Conservation (phyloP, 2,797 vertebrate genomes). For the Dendrocincla tyrannina region DNA sequence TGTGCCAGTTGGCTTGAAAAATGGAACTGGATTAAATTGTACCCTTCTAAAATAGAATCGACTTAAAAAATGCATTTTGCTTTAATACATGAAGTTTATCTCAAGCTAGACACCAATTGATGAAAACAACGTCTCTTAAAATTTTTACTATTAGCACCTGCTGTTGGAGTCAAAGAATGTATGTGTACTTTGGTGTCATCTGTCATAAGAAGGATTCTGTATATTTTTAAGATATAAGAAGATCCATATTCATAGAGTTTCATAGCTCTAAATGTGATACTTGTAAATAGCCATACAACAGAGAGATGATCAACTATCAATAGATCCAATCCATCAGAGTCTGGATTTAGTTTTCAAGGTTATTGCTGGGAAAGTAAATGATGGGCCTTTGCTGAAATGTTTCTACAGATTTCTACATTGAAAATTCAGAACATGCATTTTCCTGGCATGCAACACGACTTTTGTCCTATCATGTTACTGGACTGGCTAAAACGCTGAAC, state of each 20-base stretch:
- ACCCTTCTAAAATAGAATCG: background rate
- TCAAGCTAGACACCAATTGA: background rate
- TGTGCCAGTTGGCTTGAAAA: background rate
- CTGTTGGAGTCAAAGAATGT: background rate
- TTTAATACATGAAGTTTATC: background rate
- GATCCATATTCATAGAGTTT: background rate
- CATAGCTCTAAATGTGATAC: background rate
- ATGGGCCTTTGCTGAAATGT: background rate
- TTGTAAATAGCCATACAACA: background rate
- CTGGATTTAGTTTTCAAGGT: slow-evolving; percentile 39
- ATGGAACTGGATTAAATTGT: background rate
- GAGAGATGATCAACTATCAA: background rate
- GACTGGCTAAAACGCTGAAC: background rate
- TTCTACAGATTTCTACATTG: background rate
- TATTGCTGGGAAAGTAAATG: slow-evolving; percentile 15
- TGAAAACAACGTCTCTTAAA: background rate
- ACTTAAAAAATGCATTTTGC: background rate
- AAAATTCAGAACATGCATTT: background rate
- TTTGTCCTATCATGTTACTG: background rate
- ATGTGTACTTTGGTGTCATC: background rate
- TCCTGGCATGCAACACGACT: background rate
- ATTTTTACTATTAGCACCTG: background rate
- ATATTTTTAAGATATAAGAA: background rate
- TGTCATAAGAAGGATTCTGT: background rate
- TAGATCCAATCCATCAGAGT: background rate